Evolutionary conservation across 2,113 vertebrate genomes (phyloP), one percentile per base, ranked within the genome.

Genomic region (Eudyptes chrysolophus): DNA sequence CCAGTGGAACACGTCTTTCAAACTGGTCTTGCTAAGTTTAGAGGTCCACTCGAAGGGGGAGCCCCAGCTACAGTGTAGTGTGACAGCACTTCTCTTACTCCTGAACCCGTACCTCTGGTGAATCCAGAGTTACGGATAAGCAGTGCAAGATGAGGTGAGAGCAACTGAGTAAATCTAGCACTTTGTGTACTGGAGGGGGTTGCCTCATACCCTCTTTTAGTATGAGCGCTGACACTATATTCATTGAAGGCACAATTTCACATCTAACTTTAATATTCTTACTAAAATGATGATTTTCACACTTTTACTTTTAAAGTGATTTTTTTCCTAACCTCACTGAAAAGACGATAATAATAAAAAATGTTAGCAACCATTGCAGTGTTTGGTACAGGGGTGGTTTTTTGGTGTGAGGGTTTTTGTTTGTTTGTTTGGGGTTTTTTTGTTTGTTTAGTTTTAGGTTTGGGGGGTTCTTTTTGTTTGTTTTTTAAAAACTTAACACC

Each of bases 31-130:
- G 60, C 54, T 66, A 30, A 66, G 24, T 30, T 57, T 16, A 14
- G 40, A 57, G 36, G 12, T 7, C 18, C 24, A 15, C 55, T n/a
- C 0, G 0, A 22, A 68, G 25, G 19, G 34, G 68, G 22, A 65
- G 10, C 17, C 34, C 40, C 17, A 52, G 51, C 51, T 16, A 1
- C 0, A 0, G 34, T 6, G 42, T 18, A 15, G 14, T 27, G 8
- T 9, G 38, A 46, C 7, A 68, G 30, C 55, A 52, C 40, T n/a
- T 51, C 16, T 52, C 19, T 62, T 55, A 61, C 40, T 68, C 54
- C 48, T 36, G 76, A 87, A 40, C 38, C 16, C 2, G 1, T 2
- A 2, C 9, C 24, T 3, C 11, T 1, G 1, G 27, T 10, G 25
- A 83, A 34, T 13, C 36, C 74, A 68, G 20, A 65, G 13, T 2